Percentiles rank a stretch among this genome's conserved stretches.
These are phyloP conservation scores for Macrochelys suwanniensis DNA, from an alignment of 2,797 vertebrate species.

Conservation along the genomic window DNA sequence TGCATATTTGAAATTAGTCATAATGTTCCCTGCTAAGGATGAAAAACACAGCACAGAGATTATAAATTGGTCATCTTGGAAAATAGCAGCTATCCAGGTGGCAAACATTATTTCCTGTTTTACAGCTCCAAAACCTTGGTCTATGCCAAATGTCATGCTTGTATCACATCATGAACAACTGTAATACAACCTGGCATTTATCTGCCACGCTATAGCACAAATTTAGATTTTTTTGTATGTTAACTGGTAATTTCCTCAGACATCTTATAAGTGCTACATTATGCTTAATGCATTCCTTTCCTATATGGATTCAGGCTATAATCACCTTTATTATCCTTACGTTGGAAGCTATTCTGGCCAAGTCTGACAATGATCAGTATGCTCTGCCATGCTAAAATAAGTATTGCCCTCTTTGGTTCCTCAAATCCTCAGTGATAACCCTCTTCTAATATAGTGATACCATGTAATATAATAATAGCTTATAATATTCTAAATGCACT, in stretches of 20 bases:
- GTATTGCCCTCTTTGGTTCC: neutral
- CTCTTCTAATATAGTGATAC: neutral
- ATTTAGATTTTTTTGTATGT: neutral
- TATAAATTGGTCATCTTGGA: neutral
- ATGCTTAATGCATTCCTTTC: neutral
- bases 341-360: neutral
- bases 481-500: neutral
- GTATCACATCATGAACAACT: neutral
- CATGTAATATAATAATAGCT: neutral
- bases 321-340: neutral
- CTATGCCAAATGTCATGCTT: neutral
- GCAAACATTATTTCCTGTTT: neutral
- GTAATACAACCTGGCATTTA: neutral
- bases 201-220: neutral
- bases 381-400: neutral
- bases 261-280: neutral
- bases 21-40: neutral
- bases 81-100: neutral
- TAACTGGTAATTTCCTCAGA: neutral
- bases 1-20: neutral
- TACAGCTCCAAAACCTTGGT: neutral
- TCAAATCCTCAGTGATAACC: neutral
- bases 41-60: neutral
- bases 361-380: fast-evolving
- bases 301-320: fast-evolving